Conservation (phyloP, 2,797 vertebrate species). For the Tangara arthus region DNA sequence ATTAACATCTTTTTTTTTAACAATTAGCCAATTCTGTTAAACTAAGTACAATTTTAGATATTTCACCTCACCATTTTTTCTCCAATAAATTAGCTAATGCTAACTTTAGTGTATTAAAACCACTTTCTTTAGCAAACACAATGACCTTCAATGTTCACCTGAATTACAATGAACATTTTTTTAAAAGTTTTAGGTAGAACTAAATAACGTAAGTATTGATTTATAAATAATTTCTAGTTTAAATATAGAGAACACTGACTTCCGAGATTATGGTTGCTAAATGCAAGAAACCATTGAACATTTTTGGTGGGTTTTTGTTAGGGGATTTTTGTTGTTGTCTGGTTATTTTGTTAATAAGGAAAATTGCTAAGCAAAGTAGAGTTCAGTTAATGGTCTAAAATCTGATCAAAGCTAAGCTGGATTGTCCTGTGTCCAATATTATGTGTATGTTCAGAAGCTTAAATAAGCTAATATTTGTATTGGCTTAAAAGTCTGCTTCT, state of each 20-base stretch:
- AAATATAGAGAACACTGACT: not conserved
- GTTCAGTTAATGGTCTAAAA: not conserved
- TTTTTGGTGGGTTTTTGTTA: not conserved
- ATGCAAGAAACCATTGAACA: not conserved
- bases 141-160: not conserved
- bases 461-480: conserved; percentile 25
- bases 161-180: not conserved
- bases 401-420: not conserved
- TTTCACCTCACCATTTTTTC: not conserved
- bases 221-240: not conserved
- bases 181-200: not conserved
- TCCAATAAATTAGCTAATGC: not conserved
- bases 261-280: not conserved
- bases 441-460: not conserved
- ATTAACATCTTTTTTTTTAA: not conserved
- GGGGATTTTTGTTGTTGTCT: not conserved
- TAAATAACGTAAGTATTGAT: not conserved
- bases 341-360: not conserved
- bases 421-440: not conserved
- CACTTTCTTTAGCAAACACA: not conserved
- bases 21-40: not conserved
- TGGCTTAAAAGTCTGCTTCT: conserved; percentile 19
- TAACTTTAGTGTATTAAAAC: not conserved
- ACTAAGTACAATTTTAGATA: not conserved
- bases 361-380: not conserved